Evolutionary conservation across 2,888 invertebrate species (phyloP), one percentile per base, ranked within the genome.

Genomic region (Habrosyne pyritoides): DNA sequence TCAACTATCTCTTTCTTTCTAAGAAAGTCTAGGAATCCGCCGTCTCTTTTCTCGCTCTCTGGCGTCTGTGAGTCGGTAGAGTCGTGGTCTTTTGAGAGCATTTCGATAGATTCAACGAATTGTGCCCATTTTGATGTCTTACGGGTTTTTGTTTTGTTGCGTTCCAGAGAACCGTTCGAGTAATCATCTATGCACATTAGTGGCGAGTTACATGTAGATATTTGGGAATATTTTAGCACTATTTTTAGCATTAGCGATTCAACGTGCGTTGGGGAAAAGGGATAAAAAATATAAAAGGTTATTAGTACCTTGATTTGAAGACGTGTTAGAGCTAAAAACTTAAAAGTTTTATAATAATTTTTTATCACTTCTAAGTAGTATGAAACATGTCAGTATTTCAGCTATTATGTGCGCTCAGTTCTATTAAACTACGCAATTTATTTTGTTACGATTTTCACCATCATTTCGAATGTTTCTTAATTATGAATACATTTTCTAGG

Each of bases 111-210:
- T 14, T 86, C 87, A 14, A 87, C 75, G 42, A 86, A 87, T 24
- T 84, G 84, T 0, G 81, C 64, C 87, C 86, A 86, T 73, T 79
- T 85, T 0, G 83, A 76, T 26, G 62, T 62, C 66, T 68, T 78
- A 21, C 28, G 28, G 28, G 2, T 58, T 48, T 69, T 65, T 42
- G 42, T 12, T 30, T 64, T 68, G 66, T 56, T 55, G 56, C 8
- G 63, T 65, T 42, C 73, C 59, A 54, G 73, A 79, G n/a, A 26
- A 24, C 7, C 24, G 0, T 83, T 78, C 0, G 84, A 75, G 55
- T 87, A 86, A 52, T 88, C 88, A 0, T 76, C 75, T n/a, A 85
- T 77, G 0, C 81, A 85, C 72, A 88, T 77, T 0, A 86, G 21
- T 0, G 85, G 85, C 0, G 84, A 75, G 8, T 71, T 77, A 58